Evolutionary conservation across 1,140 invertebrate species (phyloP), one percentile per base, ranked within the genome.

Genomic region (Aphidius gifuensis): DNA sequence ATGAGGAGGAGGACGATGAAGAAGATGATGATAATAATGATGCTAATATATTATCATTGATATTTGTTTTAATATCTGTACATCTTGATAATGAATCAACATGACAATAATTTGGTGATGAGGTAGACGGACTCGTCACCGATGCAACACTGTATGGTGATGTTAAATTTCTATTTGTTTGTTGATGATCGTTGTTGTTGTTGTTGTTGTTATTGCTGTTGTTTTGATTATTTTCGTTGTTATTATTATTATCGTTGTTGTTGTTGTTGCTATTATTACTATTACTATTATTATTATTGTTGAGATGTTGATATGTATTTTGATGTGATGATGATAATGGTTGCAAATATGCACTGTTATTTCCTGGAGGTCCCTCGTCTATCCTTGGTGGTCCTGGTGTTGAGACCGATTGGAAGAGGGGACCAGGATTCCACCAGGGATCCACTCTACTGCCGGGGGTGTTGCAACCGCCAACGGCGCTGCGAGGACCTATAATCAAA

Each of bases 401-500:
- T 62, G 74, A 63, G 54, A 69, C 67, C 62, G 70, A 71, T 64
- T 74, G 71, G 64, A 73, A 78, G 64, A 71, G 70, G 64, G 71
- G 62, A 70, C 71, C 64, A 69, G 72, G 71, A 71, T 74, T 75
- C 74, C 75, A 78, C 78, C 76, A 77, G 68, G 77, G 73, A 79
- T 78, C 77, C 74, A 78, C 72, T 75, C 72, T 77, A 79, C 71
- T 77, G 69, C 71, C 72, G 73, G 73, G 68, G 72, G 70, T 78
- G 70, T 68, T 79, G 76, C 76, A 76, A 80, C 76, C 78, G 77
- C 75, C 78, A 74, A 77, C 73, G 78, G 76, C 76, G 73, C 77
- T 74, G 77, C 76, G 76, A 70, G 74, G 69, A 79, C 75, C 79
- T 81, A 69, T 0, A 79, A 74, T 63, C 23, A 32, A 32, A 72